Conservation (phyloP, 2,888 invertebrate species). For the Fissipunctia ypsillon region DNA sequence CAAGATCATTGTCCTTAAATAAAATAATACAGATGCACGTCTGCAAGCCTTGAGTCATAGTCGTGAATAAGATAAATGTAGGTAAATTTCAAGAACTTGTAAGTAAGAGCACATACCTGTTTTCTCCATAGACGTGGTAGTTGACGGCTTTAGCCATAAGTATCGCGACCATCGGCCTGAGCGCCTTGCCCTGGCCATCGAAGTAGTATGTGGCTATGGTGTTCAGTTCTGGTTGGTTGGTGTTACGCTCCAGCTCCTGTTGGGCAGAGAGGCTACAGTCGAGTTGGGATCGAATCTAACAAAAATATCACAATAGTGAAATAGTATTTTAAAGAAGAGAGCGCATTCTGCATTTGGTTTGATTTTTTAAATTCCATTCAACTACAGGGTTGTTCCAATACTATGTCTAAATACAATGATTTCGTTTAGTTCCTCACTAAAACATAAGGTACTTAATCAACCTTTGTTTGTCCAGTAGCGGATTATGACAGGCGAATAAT, state of each 20-base stretch:
- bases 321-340: conserved; percentile 23
- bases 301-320: conserved; percentile 21
- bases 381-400: background rate
- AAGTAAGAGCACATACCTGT: conserved; percentile 90
- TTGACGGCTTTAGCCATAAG: conserved; percentile 98
- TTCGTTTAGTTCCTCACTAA: background rate
- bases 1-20: conserved; percentile 11
- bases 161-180: conserved; percentile 98
- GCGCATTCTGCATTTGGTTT: conserved; percentile 15
- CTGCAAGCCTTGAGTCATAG: conserved; percentile 5
- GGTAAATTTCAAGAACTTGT: conserved; percentile 1
- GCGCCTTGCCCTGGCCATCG: conserved; percentile 99
- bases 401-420: background rate
- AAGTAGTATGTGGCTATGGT: conserved; percentile 99
- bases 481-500: background rate
- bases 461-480: background rate
- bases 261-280: conserved; percentile 80
- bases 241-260: conserved; percentile 94
- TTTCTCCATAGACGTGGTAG: conserved; percentile 96
- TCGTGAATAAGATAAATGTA: conserved; percentile 1
- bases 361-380: background rate
- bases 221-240: conserved; percentile 95
- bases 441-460: background rate
- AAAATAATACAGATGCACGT: conserved; percentile 8
- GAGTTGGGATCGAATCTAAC: conserved; percentile 77